A percentile compares a stretch with the other conserved stretches of the same genome.
Conservation (phyloP, 2,888 invertebrate species). For the Clostera curtula region DNA sequence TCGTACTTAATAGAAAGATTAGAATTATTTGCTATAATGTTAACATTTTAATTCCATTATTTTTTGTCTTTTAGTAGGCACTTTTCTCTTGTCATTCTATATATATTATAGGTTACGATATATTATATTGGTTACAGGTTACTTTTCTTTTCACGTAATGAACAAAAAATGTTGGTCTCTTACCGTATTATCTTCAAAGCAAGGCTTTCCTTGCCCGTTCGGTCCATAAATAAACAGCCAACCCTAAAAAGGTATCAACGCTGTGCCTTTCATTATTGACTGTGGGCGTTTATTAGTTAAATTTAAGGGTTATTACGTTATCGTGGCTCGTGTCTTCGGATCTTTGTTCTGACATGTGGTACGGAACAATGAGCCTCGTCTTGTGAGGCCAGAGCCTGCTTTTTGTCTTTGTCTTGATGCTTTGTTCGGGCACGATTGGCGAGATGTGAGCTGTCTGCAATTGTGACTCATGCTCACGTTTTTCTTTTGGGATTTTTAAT, state of each 20-base stretch:
- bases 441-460: slow-evolving; percentile 1
- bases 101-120: too few relatives aligned
- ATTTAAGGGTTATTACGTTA: slow-evolving; percentile 37
- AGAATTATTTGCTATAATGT: too few relatives aligned
- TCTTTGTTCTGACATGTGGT: slow-evolving; percentile 33
- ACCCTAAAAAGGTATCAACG: slow-evolving; percentile 23
- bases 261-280: slow-evolving; percentile 4
- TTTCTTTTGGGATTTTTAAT: too few relatives aligned
- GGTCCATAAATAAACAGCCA: slow-evolving; percentile 2
- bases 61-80: too few relatives aligned
- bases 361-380: slow-evolving; percentile 42
- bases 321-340: slow-evolving; percentile 30
- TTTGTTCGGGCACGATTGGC: slow-evolving; percentile 36
- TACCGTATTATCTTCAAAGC: too few relatives aligned
- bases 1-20: too few relatives aligned
- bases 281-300: slow-evolving; percentile 41
- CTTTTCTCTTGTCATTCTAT: too few relatives aligned
- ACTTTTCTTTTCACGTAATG: too few relatives aligned
- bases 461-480: slow-evolving; percentile 12
- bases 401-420: slow-evolving; percentile 48
- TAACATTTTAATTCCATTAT: too few relatives aligned
- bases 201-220: too few relatives aligned
- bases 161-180: too few relatives aligned
- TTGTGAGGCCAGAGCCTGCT: slow-evolving; percentile 46
- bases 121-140: too few relatives aligned